Evolutionary conservation across 2,797 vertebrate species (phyloP).

Genomic region (Clamator glandarius): DNA sequence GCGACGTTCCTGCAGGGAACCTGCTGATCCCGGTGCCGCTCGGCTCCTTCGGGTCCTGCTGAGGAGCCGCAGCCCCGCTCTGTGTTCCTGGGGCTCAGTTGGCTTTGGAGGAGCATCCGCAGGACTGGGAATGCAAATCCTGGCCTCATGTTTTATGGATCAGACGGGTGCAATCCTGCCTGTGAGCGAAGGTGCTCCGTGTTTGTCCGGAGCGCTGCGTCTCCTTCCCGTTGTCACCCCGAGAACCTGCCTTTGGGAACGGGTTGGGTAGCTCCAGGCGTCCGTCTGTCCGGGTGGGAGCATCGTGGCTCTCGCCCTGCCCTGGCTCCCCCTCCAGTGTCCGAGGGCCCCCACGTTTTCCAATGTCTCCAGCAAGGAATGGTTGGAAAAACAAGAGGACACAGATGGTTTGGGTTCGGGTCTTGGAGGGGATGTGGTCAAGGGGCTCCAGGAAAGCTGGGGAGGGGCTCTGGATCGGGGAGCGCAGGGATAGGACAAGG

Average conservation of each 20-base stretch:
- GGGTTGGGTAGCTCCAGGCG: no score
- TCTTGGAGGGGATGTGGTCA: neutral
- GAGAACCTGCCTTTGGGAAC: no score
- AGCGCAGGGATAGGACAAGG: no score
- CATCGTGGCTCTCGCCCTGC: neutral
- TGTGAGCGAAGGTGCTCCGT: neutral
- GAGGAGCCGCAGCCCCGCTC: neutral
- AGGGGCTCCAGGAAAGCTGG: no score
- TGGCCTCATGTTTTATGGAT: rapidly evolving
- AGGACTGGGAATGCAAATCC: neutral
- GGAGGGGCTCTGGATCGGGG: no score
- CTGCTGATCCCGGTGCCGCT: neutral
- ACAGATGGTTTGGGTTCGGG: no score
- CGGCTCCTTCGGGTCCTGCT: rapidly evolving
- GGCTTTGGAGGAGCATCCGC: neutral
- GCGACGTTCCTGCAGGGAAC: rapidly evolving
- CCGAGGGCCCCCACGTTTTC: neutral
- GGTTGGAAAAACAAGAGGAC: neutral
- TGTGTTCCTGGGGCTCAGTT: rapidly evolving
- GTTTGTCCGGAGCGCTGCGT: neutral
- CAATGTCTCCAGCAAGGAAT: neutral
- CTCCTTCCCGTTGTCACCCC: neutral
- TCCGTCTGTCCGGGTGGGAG: rapidly evolving
- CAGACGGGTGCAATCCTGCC: rapidly evolving
- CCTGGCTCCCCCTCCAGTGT: neutral